Evolutionary conservation across 92 coral and sea anemone species (phyloP), one percentile per base, ranked within the genome.

Genomic region (Epizoanthus scotinus): DNA sequence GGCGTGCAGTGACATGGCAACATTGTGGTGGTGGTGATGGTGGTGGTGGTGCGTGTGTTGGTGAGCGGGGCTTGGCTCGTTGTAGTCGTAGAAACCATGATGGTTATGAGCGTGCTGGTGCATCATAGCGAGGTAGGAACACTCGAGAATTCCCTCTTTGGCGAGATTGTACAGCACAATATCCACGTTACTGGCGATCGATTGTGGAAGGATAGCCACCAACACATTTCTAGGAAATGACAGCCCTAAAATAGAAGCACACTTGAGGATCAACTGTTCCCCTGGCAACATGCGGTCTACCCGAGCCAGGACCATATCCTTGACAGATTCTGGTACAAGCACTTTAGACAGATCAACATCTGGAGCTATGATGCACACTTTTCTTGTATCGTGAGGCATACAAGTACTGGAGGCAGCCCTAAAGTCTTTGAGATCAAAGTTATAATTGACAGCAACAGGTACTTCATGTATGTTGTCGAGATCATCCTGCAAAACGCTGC

Each of bases 21-120:
- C 92, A 57, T 93, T 94, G 84, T 96, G 99, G 79, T 93, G 99
- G 84, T 93, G 99, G 72, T 96, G 99, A 55, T 96, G 99, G 78
- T 96, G 99, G 82, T 96, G 99, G 72, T 93, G 98, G 26, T 96
- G 94, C 0, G 89, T 79, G 82, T 95, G 99, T 9, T 91, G 95
- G 8, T 96, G 99, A 17, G 91, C 94, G 78, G 90, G 94, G 42
- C 86, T 84, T 25, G 98, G 97, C 64, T 96, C 98, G 55, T 89
- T 89, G 83, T 90, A 92, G 83, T 92, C 97, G 78, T 92, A 92
- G 87, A 96, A 96, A 54, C 99, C 99, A 58, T 96, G 99, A 49
- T 96, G 99, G 58, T 93, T 96, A 77, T 96, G 99, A 4, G 99
- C 98, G 19, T 71, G 84, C 77, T 93, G 98, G 63, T 96, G 98